Percentiles rank a stretch among this genome's conserved stretches.
These are phyloP conservation scores for Drosophila neonasuta DNA, from an alignment of 2,888 invertebrate species.

Conservation along the genomic window DNA sequence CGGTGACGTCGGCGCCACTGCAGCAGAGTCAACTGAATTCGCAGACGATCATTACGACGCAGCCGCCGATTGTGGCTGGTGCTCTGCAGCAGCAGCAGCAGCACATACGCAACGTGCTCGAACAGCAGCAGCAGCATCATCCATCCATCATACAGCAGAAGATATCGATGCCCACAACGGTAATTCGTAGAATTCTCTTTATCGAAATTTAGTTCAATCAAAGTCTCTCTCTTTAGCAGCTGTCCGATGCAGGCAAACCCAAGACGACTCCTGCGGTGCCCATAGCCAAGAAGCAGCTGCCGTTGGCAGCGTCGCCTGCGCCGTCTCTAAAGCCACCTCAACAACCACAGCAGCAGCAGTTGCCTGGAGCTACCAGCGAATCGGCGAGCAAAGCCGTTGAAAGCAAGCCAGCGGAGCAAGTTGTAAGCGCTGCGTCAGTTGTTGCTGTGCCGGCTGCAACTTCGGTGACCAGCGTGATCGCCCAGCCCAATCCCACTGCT, in stretches of 20 bases:
- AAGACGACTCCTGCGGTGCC: conserved; percentile 47
- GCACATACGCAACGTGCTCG: conserved; percentile 75
- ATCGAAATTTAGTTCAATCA: too few relatives aligned
- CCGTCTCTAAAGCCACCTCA: conserved; percentile 32
- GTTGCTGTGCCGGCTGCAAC: conserved; percentile 6
- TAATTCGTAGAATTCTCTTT: conserved; percentile 2
- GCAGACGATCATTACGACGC: conserved; percentile 79
- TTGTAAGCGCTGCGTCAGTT: conserved; percentile 10
- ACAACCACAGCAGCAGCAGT: conserved; percentile 30
- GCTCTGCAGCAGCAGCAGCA: conserved; percentile 68
- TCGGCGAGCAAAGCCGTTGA: conserved; percentile 21
- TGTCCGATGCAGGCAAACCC: conserved; percentile 38
- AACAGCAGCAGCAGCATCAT: conserved; percentile 70
- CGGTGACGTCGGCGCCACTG: conserved; percentile 60
- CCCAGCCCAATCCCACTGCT: neutral
- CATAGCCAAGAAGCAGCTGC: conserved; percentile 41
- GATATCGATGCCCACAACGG: conserved; percentile 63
- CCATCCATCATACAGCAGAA: conserved; percentile 79
- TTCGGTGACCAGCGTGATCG: conserved; percentile 11
- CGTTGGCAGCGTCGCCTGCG: conserved; percentile 11
- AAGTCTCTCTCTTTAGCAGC: conserved; percentile 34
- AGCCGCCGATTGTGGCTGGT: conserved; percentile 50
- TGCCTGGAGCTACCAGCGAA: conserved; percentile 31
- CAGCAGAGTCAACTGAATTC: conserved; percentile 78
- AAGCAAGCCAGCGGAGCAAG: conserved; percentile 18